phyloP scores from a whole-genome alignment of 1,140 invertebrate genomes.

The Campoletis sonorensis region DNA sequence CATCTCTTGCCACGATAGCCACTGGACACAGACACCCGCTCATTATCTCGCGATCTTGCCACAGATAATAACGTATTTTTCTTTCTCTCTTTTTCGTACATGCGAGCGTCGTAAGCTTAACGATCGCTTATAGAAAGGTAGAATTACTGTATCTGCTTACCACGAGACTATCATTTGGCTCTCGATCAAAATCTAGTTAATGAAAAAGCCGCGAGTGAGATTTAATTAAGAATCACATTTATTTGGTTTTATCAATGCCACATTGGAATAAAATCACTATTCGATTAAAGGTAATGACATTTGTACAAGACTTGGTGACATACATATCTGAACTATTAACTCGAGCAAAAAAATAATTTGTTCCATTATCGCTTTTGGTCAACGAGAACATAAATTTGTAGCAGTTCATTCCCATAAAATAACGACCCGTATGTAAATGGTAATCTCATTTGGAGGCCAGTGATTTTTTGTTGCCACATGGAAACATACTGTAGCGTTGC shows the following conservation, averaged over 20 bases:
- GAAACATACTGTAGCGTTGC: neutral
- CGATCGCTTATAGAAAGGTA: constrained; percentile 35
- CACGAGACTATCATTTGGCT: neutral
- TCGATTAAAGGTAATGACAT: constrained; percentile 17
- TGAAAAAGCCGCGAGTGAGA: constrained; percentile 23
- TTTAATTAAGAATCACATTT: constrained; percentile 38
- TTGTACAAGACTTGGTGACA: constrained; percentile 2
- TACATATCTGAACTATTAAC: neutral
- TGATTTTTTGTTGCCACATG: neutral
- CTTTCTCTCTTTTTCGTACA: neutral
- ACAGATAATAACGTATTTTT: constrained; percentile 31
- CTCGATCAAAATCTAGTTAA: constrained; percentile 30
- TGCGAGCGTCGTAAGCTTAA: neutral
- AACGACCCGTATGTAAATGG: constrained; percentile 37
- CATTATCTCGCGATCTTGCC: constrained; percentile 43
- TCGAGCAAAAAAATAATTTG: constrained; percentile 4
- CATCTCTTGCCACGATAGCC: constrained; percentile 6
- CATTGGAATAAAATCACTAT: neutral
- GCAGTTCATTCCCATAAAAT: neutral
- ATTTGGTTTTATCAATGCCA: constrained; percentile 8
- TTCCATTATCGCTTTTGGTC: constrained; percentile 14
- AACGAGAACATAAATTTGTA: constrained; percentile 11
- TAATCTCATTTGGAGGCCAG: neutral
- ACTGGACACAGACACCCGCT: constrained; percentile 42
- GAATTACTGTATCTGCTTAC: neutral